These are phyloP conservation scores for Ceratina australensis DNA, from an alignment of 1,140 invertebrate genomes.

Conservation along the genomic window DNA sequence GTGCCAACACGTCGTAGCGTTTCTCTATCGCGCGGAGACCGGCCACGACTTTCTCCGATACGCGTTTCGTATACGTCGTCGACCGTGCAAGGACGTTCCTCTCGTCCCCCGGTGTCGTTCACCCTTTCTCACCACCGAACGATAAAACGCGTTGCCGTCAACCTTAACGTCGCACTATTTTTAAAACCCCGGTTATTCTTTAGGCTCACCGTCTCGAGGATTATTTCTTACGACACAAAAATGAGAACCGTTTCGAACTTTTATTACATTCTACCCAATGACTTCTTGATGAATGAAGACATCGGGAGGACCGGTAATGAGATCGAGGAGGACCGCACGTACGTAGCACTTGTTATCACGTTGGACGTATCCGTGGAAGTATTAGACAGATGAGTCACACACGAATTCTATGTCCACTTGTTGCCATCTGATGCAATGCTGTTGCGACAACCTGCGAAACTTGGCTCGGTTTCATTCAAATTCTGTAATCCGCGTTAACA, in stretches of 20 bases:
- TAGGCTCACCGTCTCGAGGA: too few species aligned
- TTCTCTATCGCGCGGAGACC: background rate
- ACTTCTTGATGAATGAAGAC: too few species aligned
- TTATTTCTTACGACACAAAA: too few species aligned
- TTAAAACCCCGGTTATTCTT: too few species aligned
- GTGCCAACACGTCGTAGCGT: background rate
- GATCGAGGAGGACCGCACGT: background rate
- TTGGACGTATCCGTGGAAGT: background rate
- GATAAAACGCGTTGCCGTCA: background rate
- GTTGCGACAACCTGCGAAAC: background rate
- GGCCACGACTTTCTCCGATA: background rate
- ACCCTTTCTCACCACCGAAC: background rate
- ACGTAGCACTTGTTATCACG: slow-evolving; percentile 16
- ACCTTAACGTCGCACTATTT: background rate
- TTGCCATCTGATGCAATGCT: slow-evolving; percentile 17
- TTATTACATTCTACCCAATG: too few species aligned
- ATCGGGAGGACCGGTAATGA: background rate
- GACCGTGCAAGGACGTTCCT: slow-evolving; percentile 28
- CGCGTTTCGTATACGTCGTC: background rate
- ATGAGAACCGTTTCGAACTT: too few species aligned
- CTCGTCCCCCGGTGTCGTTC: background rate
- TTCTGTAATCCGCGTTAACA: too few species aligned
- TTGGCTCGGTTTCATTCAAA: background rate
- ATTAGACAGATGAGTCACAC: slow-evolving; percentile 21
- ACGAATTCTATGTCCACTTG: background rate